Evolutionary conservation across 2,888 invertebrate species (phyloP), one percentile per base, ranked within the genome.

Genomic region (Drosophila bunnanda): DNA sequence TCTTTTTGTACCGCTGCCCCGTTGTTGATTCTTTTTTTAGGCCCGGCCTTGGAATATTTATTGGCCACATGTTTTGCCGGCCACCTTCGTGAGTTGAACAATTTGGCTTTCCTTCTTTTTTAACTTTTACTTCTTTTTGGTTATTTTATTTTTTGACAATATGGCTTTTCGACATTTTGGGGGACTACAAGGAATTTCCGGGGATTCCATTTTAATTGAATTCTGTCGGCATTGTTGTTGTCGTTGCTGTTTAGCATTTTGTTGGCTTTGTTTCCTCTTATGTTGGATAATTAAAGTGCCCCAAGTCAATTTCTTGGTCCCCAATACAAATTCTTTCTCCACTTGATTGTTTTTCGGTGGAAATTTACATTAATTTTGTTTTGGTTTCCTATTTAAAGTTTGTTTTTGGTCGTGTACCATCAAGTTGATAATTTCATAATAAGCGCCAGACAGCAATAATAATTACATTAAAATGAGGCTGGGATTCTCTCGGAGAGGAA

Each of bases 171-270:
- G 41, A 66, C 75, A 58, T 72, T 78, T 71, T 68, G 36, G 75
- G 81, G 79, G 87, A 83, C 87, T 79, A 84, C 89, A 84, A 75
- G 84, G 89, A 84, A 84, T 83, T 83, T 86, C 79, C 84, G 71
- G 88, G 88, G 83, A 87, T 84, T 83, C 81, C 70, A 76, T 81
- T 84, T 88, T 84, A 84, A 84, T 84, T 84, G 89, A 84, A 84
- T 88, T 88, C 81, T 70, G 59, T 30, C 8, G 64, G 65, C 50
- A 65, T 65, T 76, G 41, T 50, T 58, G 56, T 65, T 48, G 50
- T 38, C 55, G 43, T 48, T 53, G 41, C 69, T 79, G 77, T 79
- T 71, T 58, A 58, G 57, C 73, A 75, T 73, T 73, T 70, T 44
- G 58, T 56, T 62, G 71, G 69, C 60, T 70, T 76, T 67, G 58